phyloP scores from a whole-genome alignment of 2,797 vertebrate genomes.

The Chiroxiphia lanceolata region DNA sequence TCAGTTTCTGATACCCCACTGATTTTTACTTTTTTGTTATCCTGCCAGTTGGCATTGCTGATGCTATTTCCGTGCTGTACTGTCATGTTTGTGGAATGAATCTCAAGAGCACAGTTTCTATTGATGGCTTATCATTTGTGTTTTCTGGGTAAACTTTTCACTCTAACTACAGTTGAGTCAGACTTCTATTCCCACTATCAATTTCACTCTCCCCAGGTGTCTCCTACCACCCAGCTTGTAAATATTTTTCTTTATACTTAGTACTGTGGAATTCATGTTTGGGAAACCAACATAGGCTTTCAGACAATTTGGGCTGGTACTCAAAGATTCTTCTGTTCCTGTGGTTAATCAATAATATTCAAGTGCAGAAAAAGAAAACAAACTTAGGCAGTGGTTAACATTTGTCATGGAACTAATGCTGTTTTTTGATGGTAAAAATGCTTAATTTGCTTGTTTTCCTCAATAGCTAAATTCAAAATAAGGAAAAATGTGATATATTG shows the following conservation, averaged over 20 bases:
- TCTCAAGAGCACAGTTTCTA: conserved; percentile 1
- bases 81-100: not conserved
- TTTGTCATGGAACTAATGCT: not conserved
- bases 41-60: conserved; percentile 2
- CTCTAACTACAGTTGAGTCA: not conserved
- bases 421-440: not conserved
- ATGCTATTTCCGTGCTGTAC: not conserved
- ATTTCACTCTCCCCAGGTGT: not conserved
- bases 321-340: not conserved
- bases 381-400: not conserved
- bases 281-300: not conserved
- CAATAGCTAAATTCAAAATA: not conserved
- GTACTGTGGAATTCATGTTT: not conserved
- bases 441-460: not conserved
- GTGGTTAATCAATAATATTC: not conserved
- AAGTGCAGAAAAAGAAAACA: not conserved
- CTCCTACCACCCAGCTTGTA: not conserved
- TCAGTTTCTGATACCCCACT: not conserved
- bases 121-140: not conserved
- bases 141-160: conserved; percentile 28
- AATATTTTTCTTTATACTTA: not conserved
- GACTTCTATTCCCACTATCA: not conserved
- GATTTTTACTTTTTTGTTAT: conserved; percentile 4
- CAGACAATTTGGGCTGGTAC: not conserved
- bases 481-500: not conserved